Evolutionary conservation across 2,888 invertebrate genomes (phyloP).

Genomic region (Podotricha telesiphe): DNA sequence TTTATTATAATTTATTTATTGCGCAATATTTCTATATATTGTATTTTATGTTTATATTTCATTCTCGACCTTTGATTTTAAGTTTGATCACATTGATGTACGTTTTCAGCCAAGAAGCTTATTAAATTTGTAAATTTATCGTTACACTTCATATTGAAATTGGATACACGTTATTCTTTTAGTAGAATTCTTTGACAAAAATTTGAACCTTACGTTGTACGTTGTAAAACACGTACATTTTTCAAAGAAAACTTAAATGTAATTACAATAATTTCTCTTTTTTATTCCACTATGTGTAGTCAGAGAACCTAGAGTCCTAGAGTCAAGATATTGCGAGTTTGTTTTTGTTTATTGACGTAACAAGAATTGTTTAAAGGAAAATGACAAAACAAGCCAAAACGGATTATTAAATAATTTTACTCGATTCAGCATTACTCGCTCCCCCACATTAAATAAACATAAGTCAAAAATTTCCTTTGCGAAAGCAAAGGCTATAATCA

Average conservation of each 20-base stretch:
- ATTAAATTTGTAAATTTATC: too few relatives aligned
- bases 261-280: too few relatives aligned
- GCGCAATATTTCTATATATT: conserved; percentile 30
- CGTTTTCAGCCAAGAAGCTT: not conserved
- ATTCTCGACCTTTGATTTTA: not conserved
- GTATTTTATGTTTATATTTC: not conserved
- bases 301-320: too few relatives aligned
- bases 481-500: conserved; percentile 41
- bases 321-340: too few relatives aligned
- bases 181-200: too few relatives aligned
- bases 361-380: not conserved
- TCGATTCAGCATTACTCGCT: conserved; percentile 14
- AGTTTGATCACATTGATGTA: conserved; percentile 1
- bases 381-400: not conserved
- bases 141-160: too few relatives aligned
- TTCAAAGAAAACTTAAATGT: too few relatives aligned
- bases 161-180: too few relatives aligned
- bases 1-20: conserved; percentile 33
- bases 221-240: too few relatives aligned
- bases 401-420: conserved; percentile 1
- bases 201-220: too few relatives aligned
- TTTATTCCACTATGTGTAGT: too few relatives aligned
- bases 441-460: conserved; percentile 40
- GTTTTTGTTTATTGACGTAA: not conserved
- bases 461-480: conserved; percentile 32